Evolutionary conservation across 2,797 vertebrate species (phyloP).

Genomic region (Hirundo rustica): DNA sequence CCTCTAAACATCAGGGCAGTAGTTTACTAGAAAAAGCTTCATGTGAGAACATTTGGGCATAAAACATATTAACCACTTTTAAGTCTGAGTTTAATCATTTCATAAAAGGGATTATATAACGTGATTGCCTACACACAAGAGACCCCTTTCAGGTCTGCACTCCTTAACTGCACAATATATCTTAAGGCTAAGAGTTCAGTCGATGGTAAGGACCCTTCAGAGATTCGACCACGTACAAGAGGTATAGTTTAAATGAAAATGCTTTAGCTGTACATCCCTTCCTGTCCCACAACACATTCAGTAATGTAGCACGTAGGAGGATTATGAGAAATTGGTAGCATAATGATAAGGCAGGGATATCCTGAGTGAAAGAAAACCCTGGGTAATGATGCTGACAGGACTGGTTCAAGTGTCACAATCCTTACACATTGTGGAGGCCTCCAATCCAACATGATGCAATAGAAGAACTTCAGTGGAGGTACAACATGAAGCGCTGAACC

Average conservation of each 20-base stretch:
- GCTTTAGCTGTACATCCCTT: background rate
- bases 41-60: background rate
- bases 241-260: background rate
- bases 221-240: background rate
- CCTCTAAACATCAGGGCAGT: background rate
- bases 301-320: background rate
- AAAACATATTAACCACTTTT: slow-evolving; percentile 35
- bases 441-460: background rate
- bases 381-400: background rate
- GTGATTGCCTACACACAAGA: slow-evolving; percentile 32
- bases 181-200: slow-evolving; percentile 37
- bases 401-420: background rate
- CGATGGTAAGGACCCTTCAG: slow-evolving; percentile 25
- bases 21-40: background rate
- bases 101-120: slow-evolving; percentile 49
- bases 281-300: background rate
- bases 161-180: slow-evolving; percentile 31
- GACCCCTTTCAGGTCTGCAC: background rate
- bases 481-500: background rate
- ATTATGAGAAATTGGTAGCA: background rate
- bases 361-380: background rate
- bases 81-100: slow-evolving; percentile 48
- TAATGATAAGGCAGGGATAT: background rate
- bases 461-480: background rate
- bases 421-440: background rate